Evolutionary conservation across 2,113 vertebrate species (phyloP).

Genomic region (Centropristis striata): DNA sequence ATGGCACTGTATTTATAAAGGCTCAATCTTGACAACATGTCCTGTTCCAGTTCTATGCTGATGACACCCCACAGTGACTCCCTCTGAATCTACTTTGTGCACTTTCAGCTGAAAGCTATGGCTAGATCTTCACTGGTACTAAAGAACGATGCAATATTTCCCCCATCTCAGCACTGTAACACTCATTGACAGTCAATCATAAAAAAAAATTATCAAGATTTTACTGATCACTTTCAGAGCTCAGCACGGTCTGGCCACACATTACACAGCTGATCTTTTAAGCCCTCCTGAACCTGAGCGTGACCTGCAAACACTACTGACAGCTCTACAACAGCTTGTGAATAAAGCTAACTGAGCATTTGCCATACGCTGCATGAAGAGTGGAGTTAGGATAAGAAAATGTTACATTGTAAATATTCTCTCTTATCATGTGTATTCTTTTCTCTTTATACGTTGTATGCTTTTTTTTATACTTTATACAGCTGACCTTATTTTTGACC

Average conservation of each 20-base stretch:
- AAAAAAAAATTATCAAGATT: neutral
- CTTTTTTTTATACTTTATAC: neutral
- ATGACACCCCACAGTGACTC: slow-evolving; percentile 7
- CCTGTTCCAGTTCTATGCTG: slow-evolving; percentile 7
- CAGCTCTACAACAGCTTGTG: neutral
- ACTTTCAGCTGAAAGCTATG: neutral
- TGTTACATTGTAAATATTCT: neutral
- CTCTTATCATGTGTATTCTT: neutral
- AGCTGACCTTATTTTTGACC: neutral
- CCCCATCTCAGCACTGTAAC: neutral
- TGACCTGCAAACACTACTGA: slow-evolving; percentile 16
- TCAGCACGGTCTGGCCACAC: neutral
- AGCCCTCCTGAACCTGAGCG: slow-evolving; percentile 3
- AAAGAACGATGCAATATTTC: neutral
- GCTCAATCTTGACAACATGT: neutral
- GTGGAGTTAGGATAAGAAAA: too few species aligned
- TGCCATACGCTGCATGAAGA: neutral
- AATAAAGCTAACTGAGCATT: neutral
- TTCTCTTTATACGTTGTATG: neutral
- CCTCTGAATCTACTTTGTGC: neutral
- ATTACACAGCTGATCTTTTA: slow-evolving; percentile 10
- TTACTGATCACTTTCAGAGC: slow-evolving; percentile 19
- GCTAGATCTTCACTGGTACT: neutral
- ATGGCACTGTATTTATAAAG: neutral
- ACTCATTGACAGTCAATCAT: neutral